phyloP scores from a whole-genome alignment of 2,888 invertebrate genomes.

The Doris montereyensis region DNA sequence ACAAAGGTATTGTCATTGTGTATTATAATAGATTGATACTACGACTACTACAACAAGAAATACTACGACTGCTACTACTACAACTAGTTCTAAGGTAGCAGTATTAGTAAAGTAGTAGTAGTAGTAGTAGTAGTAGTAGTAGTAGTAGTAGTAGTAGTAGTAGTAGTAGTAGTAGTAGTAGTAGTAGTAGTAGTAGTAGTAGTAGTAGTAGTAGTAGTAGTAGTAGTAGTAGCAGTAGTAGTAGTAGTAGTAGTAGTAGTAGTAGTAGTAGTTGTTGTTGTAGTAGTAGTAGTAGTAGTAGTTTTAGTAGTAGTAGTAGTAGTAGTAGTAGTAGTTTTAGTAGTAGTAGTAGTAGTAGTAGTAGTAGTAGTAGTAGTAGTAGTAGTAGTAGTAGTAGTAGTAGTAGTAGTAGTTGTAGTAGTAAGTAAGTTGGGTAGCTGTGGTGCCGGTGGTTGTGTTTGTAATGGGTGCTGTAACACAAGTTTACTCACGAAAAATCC shows the following conservation, averaged over 20 bases:
- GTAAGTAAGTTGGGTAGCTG: no score
- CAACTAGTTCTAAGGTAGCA: no score
- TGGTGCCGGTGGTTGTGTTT: no score
- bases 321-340: slow-evolving; percentile 18
- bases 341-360: slow-evolving; percentile 7
- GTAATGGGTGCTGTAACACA: no score
- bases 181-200: slow-evolving; percentile 22
- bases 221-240: slow-evolving; percentile 22
- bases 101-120: slow-evolving; percentile 9
- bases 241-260: slow-evolving; percentile 29
- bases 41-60: no score
- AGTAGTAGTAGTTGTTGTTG: slow-evolving; percentile 26
- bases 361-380: neutral
- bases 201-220: slow-evolving; percentile 25
- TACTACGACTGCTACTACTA: no score
- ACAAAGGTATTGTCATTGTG: no score
- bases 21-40: no score
- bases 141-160: slow-evolving; percentile 26
- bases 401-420: no score
- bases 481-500: no score
- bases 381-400: no score
- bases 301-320: slow-evolving; percentile 31
- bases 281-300: slow-evolving; percentile 33
- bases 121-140: slow-evolving; percentile 5
- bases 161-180: slow-evolving; percentile 26